Evolutionary conservation across 2,797 vertebrate species (phyloP).

Genomic region (Gadopsis marmoratus): DNA sequence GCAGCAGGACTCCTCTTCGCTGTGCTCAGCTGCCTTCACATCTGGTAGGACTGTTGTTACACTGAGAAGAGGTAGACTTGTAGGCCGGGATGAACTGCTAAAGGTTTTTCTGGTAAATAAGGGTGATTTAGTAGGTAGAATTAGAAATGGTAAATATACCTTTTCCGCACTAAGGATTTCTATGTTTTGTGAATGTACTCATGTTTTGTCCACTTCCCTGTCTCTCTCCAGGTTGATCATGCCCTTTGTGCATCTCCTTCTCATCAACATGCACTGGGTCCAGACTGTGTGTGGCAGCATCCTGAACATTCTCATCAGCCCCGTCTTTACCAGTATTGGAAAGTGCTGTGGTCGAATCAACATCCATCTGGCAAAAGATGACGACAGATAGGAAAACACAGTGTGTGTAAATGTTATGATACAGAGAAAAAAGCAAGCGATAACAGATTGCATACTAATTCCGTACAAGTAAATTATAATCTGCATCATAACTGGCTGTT

Average conservation of each 20-base stretch:
- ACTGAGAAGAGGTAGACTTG: conserved; percentile 2
- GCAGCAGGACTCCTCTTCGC: conserved; percentile 72
- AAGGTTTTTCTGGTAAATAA: conserved; percentile 1
- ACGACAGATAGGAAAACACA: conserved; percentile 27
- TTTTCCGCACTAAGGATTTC: background rate
- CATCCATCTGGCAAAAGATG: conserved; percentile 56
- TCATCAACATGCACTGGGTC: conserved; percentile 80
- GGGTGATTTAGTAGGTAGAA: background rate
- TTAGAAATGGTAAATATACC: background rate
- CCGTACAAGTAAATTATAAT: background rate
- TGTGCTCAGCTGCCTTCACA: conserved; percentile 77
- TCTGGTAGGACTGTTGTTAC: conserved; percentile 67
- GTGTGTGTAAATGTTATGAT: background rate
- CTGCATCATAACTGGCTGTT: background rate
- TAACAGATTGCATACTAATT: conserved; percentile 10
- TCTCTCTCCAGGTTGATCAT: conserved; percentile 72
- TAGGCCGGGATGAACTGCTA: background rate
- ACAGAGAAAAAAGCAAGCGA: background rate
- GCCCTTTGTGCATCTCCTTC: conserved; percentile 73
- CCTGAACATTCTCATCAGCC: conserved; percentile 70
- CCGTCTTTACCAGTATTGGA: conserved; percentile 69
- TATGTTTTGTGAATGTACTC: background rate
- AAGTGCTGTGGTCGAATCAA: conserved; percentile 68
- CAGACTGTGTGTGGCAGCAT: conserved; percentile 75
- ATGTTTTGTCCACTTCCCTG: conserved; percentile 19